These are phyloP conservation scores for Turdus rufiventris DNA, from an alignment of 2,113 vertebrate genomes.

Conservation along the genomic window DNA sequence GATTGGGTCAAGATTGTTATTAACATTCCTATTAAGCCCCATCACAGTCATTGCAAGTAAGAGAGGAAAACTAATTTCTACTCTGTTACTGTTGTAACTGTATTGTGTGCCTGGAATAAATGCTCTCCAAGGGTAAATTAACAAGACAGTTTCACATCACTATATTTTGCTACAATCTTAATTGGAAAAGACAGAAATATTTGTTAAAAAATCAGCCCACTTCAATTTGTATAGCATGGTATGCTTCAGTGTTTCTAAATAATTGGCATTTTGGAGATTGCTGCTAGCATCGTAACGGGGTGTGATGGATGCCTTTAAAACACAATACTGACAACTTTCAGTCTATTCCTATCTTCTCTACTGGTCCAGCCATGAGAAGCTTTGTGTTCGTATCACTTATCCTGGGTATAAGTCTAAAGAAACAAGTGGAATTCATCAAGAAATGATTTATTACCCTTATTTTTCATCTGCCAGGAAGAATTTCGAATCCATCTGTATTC, in stretches of 20 bases:
- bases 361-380: background rate
- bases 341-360: background rate
- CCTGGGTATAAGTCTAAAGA: background rate
- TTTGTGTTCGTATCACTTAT: background rate
- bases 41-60: background rate
- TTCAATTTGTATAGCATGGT: background rate
- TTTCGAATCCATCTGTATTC: background rate
- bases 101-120: background rate
- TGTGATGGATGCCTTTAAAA: slow-evolving; percentile 6
- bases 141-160: background rate
- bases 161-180: background rate
- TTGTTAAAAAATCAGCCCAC: background rate
- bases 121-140: background rate
- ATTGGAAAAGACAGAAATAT: background rate
- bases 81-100: background rate
- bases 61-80: background rate
- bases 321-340: background rate
- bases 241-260: slow-evolving; percentile 8
- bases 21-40: background rate
- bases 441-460: background rate
- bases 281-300: background rate
- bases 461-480: background rate
- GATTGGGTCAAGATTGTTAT: background rate
- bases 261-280: background rate
- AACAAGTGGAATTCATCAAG: background rate